A percentile compares a stretch with the other conserved stretches of the same genome.
phyloP scores from a whole-genome alignment of 2,888 invertebrate genomes.

The Pseudoips prasinana region DNA sequence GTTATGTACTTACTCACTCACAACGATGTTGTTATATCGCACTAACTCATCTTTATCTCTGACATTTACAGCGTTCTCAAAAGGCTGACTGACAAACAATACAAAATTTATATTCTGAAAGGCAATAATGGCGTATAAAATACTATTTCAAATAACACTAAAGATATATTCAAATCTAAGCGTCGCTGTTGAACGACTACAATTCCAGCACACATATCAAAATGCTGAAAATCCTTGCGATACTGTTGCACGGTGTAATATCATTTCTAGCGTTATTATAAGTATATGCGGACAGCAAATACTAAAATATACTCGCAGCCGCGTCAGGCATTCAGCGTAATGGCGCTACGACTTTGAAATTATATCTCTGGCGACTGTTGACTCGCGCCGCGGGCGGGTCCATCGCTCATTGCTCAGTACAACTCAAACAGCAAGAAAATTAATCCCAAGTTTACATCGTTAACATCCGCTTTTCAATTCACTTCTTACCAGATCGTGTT shows the following conservation, averaged over 20 bases:
- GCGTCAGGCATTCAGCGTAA: conserved; percentile 41
- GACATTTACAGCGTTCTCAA: not conserved
- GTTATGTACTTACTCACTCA: too few species aligned
- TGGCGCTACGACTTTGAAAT: conserved; percentile 53
- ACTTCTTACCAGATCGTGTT: conserved; percentile 47
- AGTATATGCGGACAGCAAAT: conserved; percentile 28
- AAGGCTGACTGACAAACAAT: too few species aligned
- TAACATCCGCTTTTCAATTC: conserved; percentile 51
- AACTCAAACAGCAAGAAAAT: conserved; percentile 59
- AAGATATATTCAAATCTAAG: conserved; percentile 9
- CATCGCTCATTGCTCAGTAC: conserved; percentile 47
- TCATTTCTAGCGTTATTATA: conserved; percentile 36
- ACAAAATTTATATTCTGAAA: not conserved
- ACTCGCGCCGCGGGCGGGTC: conserved; percentile 44
- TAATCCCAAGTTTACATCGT: conserved; percentile 56
- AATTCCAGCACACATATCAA: conserved; percentile 27
- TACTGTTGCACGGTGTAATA: conserved; percentile 28
- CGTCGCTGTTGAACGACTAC: conserved; percentile 8
- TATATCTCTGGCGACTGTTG: conserved; percentile 45
- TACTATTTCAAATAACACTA: conserved; percentile 16
- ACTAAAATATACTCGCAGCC: conserved; percentile 38
- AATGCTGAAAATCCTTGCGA: conserved; percentile 27
- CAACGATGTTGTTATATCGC: too few species aligned
- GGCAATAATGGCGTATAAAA: conserved; percentile 10
- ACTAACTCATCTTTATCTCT: not conserved